Conservation (phyloP, 2,888 invertebrate species). For the Bursaphelenchus okinawaensis region DNA sequence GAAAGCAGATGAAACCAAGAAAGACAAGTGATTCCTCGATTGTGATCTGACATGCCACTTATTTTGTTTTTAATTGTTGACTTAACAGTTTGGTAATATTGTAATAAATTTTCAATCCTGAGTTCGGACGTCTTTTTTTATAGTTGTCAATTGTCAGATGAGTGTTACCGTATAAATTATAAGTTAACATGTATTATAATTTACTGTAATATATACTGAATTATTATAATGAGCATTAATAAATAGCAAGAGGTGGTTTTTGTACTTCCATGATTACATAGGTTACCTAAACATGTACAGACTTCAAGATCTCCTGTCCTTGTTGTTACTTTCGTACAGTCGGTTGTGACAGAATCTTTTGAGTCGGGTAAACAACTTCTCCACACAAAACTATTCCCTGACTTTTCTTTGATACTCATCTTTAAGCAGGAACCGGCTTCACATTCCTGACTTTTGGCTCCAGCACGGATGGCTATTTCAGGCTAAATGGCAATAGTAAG, state of each 20-base stretch:
- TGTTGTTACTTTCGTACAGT: constrained; percentile 9
- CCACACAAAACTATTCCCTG: constrained; percentile 4
- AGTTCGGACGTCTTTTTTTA: neutral
- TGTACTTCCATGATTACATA: too few species aligned
- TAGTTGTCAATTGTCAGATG: neutral
- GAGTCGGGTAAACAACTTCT: constrained; percentile 3
- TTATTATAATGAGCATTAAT: too few species aligned
- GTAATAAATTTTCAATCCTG: neutral
- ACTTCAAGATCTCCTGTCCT: neutral
- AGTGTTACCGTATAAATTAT: neutral
- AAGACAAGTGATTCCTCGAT: constrained; percentile 9
- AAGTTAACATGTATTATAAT: too few species aligned
- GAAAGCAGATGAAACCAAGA: constrained; percentile 12
- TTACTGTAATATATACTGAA: too few species aligned
- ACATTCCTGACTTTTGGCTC: constrained; percentile 1
- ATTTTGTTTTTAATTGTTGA: neutral
- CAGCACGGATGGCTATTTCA: constrained; percentile 6
- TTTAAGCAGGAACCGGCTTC: constrained; percentile 1
- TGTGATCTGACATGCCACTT: neutral
- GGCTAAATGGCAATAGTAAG: neutral
- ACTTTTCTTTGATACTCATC: constrained; percentile 3
- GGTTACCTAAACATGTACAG: constrained; percentile 11
- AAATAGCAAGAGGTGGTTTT: too few species aligned
- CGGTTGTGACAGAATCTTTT: neutral
- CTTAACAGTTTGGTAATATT: neutral